Evolutionary conservation across 2,113 vertebrate genomes (phyloP).

Genomic region (Macroglossus sobrinus): DNA sequence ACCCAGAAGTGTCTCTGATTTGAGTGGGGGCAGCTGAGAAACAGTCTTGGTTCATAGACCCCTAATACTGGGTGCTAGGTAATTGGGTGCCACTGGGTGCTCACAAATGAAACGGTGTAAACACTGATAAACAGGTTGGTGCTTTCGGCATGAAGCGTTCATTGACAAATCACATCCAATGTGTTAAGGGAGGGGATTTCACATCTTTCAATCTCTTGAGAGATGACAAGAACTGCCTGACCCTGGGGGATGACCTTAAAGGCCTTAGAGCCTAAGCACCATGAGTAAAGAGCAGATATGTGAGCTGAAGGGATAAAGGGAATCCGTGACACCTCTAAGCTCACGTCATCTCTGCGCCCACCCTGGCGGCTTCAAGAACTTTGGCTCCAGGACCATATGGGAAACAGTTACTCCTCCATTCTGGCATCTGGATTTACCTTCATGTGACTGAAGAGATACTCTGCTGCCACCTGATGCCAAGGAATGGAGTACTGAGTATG

Average conservation of each 20-base stretch:
- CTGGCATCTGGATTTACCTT: background rate
- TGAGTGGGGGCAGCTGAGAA: background rate
- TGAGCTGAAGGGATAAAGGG: background rate
- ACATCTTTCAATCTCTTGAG: background rate
- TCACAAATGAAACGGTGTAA: background rate
- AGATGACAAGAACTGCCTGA: background rate
- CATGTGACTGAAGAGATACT: background rate
- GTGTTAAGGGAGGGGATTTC: background rate
- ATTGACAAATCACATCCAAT: background rate
- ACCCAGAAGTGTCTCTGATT: background rate
- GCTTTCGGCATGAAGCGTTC: background rate
- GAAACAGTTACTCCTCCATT: background rate
- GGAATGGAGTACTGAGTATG: background rate
- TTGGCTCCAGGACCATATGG: background rate
- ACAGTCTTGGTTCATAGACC: background rate
- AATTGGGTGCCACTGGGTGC: background rate
- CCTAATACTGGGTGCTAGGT: background rate
- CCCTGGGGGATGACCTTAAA: background rate
- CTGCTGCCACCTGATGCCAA: background rate
- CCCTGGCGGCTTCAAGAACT: background rate
- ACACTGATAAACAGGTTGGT: background rate
- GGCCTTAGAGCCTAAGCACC: background rate
- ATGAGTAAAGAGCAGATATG: background rate
- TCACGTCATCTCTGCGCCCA: background rate
- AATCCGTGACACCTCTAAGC: background rate